Conservation (phyloP, 2,888 invertebrate genomes). For the Steromphala cineraria region DNA sequence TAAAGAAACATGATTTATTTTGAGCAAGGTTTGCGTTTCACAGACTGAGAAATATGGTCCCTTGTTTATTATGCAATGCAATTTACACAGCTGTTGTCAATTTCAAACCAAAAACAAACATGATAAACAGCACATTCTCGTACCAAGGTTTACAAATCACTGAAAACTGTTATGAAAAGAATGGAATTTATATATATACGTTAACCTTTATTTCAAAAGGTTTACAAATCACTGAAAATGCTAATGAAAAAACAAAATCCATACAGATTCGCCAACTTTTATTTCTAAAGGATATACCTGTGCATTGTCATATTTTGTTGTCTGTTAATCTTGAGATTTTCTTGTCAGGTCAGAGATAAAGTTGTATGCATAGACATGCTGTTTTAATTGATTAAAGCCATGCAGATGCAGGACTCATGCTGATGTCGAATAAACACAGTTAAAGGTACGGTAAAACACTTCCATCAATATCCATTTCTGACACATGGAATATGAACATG, state of each 20-base stretch:
- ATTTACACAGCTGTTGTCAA: conserved; percentile 8
- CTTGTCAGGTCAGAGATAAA: too few relatives aligned
- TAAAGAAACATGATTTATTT: not conserved
- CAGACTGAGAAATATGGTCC: not conserved
- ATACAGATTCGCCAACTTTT: not conserved
- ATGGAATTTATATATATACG: not conserved
- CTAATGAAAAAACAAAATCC: not conserved
- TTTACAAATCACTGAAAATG: not conserved
- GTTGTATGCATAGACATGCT: too few relatives aligned
- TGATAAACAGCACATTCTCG: not conserved
- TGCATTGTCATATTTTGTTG: too few relatives aligned
- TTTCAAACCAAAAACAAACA: not conserved
- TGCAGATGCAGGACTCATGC: too few relatives aligned
- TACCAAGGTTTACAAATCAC: not conserved
- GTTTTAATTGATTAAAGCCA: too few relatives aligned
- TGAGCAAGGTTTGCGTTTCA: not conserved
- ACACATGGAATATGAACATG: too few relatives aligned
- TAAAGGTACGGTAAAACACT: too few relatives aligned
- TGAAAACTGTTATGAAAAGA: not conserved
- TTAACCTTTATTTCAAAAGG: not conserved
- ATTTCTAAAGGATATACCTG: too few relatives aligned
- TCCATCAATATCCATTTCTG: too few relatives aligned
- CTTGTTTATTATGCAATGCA: conserved; percentile 2
- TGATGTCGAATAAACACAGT: too few relatives aligned
- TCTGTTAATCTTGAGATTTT: too few relatives aligned